These are phyloP conservation scores for Spodoptera picta DNA, from an alignment of 2,888 invertebrate species.

Conservation along the genomic window DNA sequence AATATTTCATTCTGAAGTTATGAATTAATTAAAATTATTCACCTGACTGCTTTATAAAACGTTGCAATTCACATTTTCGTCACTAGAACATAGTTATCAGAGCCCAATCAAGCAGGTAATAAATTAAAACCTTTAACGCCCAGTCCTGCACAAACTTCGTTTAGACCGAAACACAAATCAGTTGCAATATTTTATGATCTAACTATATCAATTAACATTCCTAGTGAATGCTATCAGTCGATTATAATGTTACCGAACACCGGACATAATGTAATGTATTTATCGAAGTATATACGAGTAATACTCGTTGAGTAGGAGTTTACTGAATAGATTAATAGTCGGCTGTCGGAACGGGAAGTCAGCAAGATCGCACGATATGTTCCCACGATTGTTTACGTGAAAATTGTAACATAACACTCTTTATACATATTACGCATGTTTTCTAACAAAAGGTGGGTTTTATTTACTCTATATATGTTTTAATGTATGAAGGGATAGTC, in stretches of 20 bases:
- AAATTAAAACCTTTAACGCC: no score
- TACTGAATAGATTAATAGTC: slow-evolving; percentile 25
- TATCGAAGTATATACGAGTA: slow-evolving; percentile 35
- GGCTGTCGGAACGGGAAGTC: slow-evolving; percentile 42
- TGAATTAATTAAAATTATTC: no score
- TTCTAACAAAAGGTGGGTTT: not conserved
- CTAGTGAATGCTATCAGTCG: slow-evolving; percentile 4
- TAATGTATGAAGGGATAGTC: no score
- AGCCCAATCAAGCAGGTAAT: no score
- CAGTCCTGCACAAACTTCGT: no score
- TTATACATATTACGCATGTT: not conserved
- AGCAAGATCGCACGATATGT: slow-evolving; percentile 22
- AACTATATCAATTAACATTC: slow-evolving; percentile 12
- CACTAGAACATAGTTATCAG: no score
- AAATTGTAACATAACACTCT: not conserved
- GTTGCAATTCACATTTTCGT: no score
- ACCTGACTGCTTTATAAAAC: no score
- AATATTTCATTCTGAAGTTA: no score
- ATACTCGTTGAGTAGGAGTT: slow-evolving; percentile 11
- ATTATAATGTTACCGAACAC: slow-evolving; percentile 48
- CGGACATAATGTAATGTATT: slow-evolving; percentile 44
- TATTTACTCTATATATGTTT: no score
- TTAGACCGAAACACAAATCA: no score
- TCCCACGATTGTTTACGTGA: slow-evolving; percentile 22
- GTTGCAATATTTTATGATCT: not conserved